A percentile compares a stretch with the other conserved stretches of the same genome.
These are phyloP conservation scores for Luperina nickerlii DNA, from an alignment of 2,888 invertebrate genomes.

Conservation along the genomic window DNA sequence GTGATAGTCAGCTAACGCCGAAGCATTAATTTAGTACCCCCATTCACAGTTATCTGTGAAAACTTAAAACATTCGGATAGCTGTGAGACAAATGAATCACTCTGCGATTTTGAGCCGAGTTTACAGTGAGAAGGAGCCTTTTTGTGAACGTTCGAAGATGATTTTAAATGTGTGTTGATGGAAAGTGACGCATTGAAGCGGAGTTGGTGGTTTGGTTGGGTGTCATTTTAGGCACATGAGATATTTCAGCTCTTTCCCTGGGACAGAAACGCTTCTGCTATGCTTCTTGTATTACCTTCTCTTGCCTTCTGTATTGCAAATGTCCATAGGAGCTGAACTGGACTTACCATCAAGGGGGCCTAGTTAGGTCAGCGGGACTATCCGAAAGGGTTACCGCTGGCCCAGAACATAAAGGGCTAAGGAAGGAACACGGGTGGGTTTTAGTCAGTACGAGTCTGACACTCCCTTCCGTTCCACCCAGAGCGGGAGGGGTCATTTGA, in stretches of 20 bases:
- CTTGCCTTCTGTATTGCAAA: background rate
- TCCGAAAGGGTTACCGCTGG: too few relatives aligned
- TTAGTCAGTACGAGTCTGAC: too few relatives aligned
- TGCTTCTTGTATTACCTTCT: background rate
- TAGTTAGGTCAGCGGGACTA: too few relatives aligned
- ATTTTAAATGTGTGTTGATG: conserved; percentile 3
- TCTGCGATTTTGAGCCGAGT: conserved; percentile 75
- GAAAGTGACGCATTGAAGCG: background rate
- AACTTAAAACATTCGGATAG: conserved; percentile 83
- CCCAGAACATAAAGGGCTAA: too few relatives aligned
- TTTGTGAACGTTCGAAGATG: background rate
- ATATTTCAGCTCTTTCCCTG: background rate
- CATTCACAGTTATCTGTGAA: conserved; percentile 77
- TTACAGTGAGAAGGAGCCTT: conserved; percentile 29
- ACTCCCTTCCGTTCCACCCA: too few relatives aligned
- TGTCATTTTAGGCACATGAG: background rate
- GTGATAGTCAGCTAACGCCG: conserved; percentile 70
- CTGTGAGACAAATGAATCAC: conserved; percentile 83
- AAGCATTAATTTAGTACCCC: conserved; percentile 79
- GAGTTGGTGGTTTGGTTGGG: background rate
- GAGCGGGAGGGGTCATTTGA: too few relatives aligned
- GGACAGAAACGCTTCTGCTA: too few relatives aligned
- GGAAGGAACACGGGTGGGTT: too few relatives aligned
- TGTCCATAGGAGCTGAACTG: too few relatives aligned
- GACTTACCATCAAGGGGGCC: background rate